Conservation (phyloP, 1,140 invertebrate species). For the Drosophila kanapiae region DNA sequence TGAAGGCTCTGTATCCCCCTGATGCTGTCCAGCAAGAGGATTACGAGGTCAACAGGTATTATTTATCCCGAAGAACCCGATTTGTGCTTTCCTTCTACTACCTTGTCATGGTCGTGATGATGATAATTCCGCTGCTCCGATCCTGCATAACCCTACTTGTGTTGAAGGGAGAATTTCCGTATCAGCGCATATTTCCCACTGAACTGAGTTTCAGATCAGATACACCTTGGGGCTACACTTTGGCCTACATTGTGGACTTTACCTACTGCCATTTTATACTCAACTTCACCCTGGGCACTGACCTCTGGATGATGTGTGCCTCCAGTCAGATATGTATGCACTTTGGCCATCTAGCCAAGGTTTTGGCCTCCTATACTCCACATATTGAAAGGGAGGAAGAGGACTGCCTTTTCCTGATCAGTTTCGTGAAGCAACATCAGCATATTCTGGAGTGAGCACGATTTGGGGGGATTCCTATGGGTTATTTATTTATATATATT, state of each 20-base stretch:
- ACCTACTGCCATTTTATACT: conserved; percentile 29
- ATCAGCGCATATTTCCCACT: conserved; percentile 40
- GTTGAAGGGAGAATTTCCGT: conserved; percentile 19
- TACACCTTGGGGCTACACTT: background rate
- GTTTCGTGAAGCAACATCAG: conserved; percentile 39
- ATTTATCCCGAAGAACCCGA: conserved; percentile 19
- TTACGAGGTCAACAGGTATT: conserved; percentile 42
- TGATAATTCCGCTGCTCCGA: conserved; percentile 21
- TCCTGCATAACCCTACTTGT: conserved; percentile 2
- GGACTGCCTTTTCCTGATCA: conserved; percentile 28
- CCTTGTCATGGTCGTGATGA: conserved; percentile 10
- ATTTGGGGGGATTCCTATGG: too few relatives aligned
- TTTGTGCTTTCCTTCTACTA: conserved; percentile 44
- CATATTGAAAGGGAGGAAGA: background rate
- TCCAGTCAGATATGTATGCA: conserved; percentile 51
- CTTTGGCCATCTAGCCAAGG: conserved; percentile 32
- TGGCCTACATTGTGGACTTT: conserved; percentile 24
- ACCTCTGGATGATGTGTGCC: conserved; percentile 54
- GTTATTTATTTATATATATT: background rate
- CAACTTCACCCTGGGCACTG: conserved; percentile 42
- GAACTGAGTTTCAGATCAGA: background rate
- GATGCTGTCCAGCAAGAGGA: background rate
- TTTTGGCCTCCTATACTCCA: conserved; percentile 19
- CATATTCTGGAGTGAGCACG: conserved; percentile 20
- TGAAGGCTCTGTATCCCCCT: conserved; percentile 32